Conservation (phyloP, 2,113 vertebrate genomes). For the Corythornis madagascariensis region DNA sequence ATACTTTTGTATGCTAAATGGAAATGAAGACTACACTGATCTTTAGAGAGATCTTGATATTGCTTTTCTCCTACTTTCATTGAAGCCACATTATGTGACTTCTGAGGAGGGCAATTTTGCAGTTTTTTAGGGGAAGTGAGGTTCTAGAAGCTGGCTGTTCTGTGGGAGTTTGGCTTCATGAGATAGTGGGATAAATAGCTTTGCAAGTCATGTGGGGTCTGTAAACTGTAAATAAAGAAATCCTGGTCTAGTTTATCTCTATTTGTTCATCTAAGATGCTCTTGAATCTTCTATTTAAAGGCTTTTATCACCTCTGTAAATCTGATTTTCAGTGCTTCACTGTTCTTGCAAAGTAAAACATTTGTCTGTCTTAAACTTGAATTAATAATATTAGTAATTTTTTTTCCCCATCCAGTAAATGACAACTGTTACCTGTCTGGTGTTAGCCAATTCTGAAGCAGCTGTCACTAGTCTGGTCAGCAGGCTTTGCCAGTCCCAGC, state of each 20-base stretch:
- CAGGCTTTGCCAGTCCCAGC: background rate
- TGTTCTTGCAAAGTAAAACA: background rate
- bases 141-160: background rate
- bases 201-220: background rate
- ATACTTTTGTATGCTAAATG: background rate
- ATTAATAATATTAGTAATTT: background rate
- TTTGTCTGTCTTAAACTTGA: background rate
- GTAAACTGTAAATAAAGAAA: background rate
- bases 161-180: background rate
- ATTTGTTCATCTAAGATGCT: background rate
- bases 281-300: background rate
- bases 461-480: background rate
- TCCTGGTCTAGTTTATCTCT: background rate
- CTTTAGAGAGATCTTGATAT: background rate
- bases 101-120: background rate
- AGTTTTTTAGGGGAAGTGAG: background rate
- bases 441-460: background rate
- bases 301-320: background rate
- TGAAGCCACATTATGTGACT: background rate
- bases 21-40: background rate
- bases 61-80: background rate
- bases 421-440: background rate
- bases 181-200: background rate
- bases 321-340: background rate
- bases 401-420: background rate